Conservation (phyloP, 2,888 invertebrate genomes). For the Dasysyrphus albostriatus region DNA sequence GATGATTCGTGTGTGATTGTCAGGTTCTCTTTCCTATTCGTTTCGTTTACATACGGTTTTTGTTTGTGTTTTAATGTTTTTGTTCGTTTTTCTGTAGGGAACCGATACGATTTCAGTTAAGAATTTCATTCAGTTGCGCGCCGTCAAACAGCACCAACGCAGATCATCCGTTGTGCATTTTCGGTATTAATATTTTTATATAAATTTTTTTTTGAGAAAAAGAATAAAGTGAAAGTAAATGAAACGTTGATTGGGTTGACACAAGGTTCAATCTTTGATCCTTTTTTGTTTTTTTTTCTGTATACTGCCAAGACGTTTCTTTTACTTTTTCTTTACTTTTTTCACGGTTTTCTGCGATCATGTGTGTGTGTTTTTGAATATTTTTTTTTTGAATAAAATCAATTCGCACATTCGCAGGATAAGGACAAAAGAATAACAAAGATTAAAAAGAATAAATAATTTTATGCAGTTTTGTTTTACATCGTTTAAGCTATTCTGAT, state of each 20-base stretch:
- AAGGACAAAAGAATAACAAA: conserved; percentile 20
- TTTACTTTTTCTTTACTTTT: conserved; percentile 12
- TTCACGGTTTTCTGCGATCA: conserved; percentile 21
- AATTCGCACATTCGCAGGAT: conserved; percentile 36
- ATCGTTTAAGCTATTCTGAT: conserved; percentile 26
- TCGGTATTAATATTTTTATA: conserved; percentile 45
- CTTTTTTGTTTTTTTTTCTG: conserved; percentile 30
- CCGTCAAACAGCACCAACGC: conserved; percentile 84
- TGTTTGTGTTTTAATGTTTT: conserved; percentile 61
- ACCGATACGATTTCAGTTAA: conserved; percentile 65
- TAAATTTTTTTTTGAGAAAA: conserved; percentile 15
- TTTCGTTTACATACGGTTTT: conserved; percentile 65
- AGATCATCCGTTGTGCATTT: conserved; percentile 79
- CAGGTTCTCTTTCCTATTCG: conserved; percentile 70
- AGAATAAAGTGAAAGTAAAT: conserved; percentile 55
- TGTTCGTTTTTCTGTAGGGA: conserved; percentile 68
- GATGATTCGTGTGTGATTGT: conserved; percentile 40
- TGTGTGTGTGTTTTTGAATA: conserved; percentile 9
- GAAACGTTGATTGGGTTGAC: conserved; percentile 36
- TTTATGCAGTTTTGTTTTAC: conserved; percentile 32
- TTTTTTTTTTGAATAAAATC: conserved; percentile 15
- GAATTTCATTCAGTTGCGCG: conserved; percentile 83
- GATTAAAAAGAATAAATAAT: conserved; percentile 1
- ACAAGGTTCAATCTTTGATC: conserved; percentile 61
- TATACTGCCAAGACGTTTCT: neutral